Conservation (phyloP, 1,140 invertebrate genomes). For the Camponotus floridanus region DNA sequence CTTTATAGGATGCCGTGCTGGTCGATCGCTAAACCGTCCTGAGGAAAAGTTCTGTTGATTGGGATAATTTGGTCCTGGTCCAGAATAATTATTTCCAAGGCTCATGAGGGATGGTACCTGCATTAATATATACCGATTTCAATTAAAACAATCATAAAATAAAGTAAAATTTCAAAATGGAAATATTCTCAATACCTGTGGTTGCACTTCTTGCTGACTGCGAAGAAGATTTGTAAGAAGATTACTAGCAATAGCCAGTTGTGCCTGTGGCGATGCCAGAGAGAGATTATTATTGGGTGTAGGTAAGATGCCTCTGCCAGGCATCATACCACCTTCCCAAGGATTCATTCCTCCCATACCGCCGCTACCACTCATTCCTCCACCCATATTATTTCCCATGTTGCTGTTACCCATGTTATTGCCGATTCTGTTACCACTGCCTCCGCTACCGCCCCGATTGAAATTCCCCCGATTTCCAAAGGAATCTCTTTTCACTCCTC, state of each 20-base stretch:
- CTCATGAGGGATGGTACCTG: constrained; percentile 85
- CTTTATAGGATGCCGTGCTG: constrained; percentile 80
- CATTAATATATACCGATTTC: background rate
- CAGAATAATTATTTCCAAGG: constrained; percentile 82
- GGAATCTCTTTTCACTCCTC: constrained; percentile 83
- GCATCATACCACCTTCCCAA: constrained; percentile 86
- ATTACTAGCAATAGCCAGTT: constrained; percentile 85
- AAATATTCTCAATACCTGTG: constrained; percentile 77
- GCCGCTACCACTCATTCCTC: constrained; percentile 72
- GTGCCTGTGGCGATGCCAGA: constrained; percentile 84
- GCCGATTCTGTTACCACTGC: constrained; percentile 72
- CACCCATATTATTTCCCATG: constrained; percentile 71
- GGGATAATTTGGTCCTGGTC: constrained; percentile 81
- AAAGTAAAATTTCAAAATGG: background rate
- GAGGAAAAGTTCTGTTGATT: constrained; percentile 82
- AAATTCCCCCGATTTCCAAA: constrained; percentile 80
- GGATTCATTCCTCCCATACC: constrained; percentile 83
- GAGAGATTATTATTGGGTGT: constrained; percentile 84
- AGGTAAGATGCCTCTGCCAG: constrained; percentile 85
- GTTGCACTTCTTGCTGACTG: constrained; percentile 83
- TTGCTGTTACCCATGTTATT: constrained; percentile 74
- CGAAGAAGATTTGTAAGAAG: constrained; percentile 84
- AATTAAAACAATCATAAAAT: background rate
- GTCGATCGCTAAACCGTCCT: constrained; percentile 83
- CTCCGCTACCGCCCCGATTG: constrained; percentile 73